Conservation (phyloP, 2,113 vertebrate species). For the Cavia porcellus region DNA sequence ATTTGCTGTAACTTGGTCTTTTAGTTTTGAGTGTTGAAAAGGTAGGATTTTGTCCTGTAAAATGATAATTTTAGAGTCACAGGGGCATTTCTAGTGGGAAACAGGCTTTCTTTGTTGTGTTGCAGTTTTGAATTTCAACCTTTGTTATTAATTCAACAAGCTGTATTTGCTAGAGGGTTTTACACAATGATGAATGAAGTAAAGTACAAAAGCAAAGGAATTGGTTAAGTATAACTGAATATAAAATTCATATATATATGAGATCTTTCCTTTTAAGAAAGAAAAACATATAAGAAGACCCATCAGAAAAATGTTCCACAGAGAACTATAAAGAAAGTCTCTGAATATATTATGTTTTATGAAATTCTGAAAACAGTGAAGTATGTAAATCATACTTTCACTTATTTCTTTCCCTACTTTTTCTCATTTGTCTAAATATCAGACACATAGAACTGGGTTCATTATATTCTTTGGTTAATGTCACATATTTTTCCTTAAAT, state of each 20-base stretch:
- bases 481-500: neutral
- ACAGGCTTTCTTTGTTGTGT: neutral
- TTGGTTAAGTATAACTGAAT: neutral
- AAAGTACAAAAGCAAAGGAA: neutral
- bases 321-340: neutral
- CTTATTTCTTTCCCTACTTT: neutral
- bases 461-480: neutral
- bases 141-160: neutral
- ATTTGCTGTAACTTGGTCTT: neutral
- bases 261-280: neutral
- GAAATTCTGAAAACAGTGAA: neutral
- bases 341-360: neutral
- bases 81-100: neutral
- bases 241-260: neutral
- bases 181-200: neutral
- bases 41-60: neutral
- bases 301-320: neutral
- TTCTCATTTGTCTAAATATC: neutral
- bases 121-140: neutral
- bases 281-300: neutral
- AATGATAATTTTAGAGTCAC: neutral
- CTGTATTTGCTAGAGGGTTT: neutral
- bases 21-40: neutral
- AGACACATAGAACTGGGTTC: neutral
- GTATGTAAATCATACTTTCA: neutral